Conservation (phyloP, 2,113 vertebrate species). For the Hippopotamus amphibius region DNA sequence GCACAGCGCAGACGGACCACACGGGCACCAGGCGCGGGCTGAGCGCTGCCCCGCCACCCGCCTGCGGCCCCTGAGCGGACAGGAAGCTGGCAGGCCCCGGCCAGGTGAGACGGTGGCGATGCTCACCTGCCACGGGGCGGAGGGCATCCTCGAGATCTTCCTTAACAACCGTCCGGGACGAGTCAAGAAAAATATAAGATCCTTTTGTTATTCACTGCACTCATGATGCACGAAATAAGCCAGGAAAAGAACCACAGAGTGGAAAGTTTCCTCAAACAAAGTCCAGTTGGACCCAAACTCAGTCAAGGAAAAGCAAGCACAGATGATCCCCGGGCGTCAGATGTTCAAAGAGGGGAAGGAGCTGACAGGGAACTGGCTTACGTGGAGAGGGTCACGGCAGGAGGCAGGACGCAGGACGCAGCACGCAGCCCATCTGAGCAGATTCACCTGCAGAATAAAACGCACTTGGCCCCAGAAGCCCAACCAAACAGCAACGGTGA, state of each 20-base stretch:
- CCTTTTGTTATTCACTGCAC: neutral
- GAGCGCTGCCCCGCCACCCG: too few relatives aligned
- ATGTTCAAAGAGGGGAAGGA: neutral
- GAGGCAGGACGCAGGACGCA: neutral
- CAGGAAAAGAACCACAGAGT: neutral
- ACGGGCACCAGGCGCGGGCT: too few relatives aligned
- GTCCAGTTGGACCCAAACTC: neutral
- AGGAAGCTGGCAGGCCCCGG: too few relatives aligned
- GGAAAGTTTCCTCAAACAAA: neutral
- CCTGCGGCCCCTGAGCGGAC: too few relatives aligned
- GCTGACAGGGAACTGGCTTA: fast-evolving
- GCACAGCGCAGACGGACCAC: fast-evolving
- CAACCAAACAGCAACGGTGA: neutral
- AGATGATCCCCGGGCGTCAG: neutral
- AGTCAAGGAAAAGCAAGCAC: neutral
- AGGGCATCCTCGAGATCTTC: neutral
- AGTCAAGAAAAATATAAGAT: neutral
- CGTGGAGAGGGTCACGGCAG: fast-evolving
- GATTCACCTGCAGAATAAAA: neutral
- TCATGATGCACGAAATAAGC: neutral
- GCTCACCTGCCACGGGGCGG: too few relatives aligned
- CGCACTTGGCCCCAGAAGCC: neutral
- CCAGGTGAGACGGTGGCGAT: too few relatives aligned
- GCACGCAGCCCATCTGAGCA: neutral
- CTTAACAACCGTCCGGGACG: neutral